Percentiles rank a stretch among this genome's conserved stretches.
Conservation (phyloP, 2,888 invertebrate genomes). For the Xestia rhomboidea region DNA sequence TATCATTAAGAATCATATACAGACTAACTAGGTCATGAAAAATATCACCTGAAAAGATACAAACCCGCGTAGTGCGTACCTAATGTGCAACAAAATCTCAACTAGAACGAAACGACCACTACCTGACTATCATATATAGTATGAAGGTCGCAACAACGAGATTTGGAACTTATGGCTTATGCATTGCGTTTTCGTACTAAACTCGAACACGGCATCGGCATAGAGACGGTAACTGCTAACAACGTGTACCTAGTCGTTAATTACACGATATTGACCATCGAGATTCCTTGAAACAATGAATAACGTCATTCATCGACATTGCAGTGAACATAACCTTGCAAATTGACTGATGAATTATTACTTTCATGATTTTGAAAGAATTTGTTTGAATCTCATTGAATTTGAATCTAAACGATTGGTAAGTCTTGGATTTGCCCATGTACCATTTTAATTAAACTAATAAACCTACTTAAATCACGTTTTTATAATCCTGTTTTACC, state of each 20-base stretch:
- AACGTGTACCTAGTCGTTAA: slow-evolving; percentile 59
- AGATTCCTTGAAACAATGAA: slow-evolving; percentile 75
- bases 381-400: slow-evolving; percentile 36
- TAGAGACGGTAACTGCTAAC: slow-evolving; percentile 48
- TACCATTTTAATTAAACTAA: slow-evolving; percentile 23
- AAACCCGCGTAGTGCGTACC: slow-evolving; percentile 8
- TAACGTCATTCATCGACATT: slow-evolving; percentile 68
- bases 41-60: slow-evolving; percentile 46
- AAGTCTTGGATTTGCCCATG: slow-evolving; percentile 21
- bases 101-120: slow-evolving; percentile 34
- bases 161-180: slow-evolving; percentile 38
- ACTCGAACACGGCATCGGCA: slow-evolving; percentile 35
- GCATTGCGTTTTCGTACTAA: slow-evolving; percentile 39
- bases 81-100: slow-evolving; percentile 39
- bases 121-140: slow-evolving; percentile 42
- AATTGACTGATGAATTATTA: slow-evolving; percentile 47
- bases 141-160: slow-evolving; percentile 51
- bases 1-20: slow-evolving; percentile 60
- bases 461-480: slow-evolving; percentile 9
- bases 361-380: slow-evolving; percentile 44
- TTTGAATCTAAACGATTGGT: neutral
- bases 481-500: slow-evolving; percentile 26
- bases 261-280: slow-evolving; percentile 73
- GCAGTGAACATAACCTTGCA: slow-evolving; percentile 42
- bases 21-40: slow-evolving; percentile 63